Base-by-base conservation (phyloP, 1,140 invertebrate genomes). In the Cydia amplana region DNA sequence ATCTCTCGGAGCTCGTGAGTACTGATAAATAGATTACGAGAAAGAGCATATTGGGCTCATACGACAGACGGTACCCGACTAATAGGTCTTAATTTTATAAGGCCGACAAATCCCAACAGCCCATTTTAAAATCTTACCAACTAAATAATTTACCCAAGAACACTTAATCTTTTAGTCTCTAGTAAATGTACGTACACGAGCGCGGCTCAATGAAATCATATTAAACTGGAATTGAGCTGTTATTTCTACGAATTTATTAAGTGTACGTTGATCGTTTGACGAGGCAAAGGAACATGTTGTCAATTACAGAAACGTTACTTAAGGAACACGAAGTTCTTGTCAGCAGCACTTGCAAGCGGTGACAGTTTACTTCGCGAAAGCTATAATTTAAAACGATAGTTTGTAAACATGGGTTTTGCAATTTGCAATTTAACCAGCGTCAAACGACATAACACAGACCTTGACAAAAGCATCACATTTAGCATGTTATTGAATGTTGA, bases 341-440 rank as follows among this genome's bases (percentile, higher is more conserved):
- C 78, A 75, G 75, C 75, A 80, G 74, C 78, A 80, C 74, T 74
- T 72, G 70, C 78, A 78, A 74, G 40, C 64, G 72, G 84, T 83
- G 83, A 87, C 83, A 83, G 78, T 87, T 84, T 83, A 80, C 80
- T 81, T 80, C 82, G 84, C 80, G 78, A 79, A 75, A 74, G 76
- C 80, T 78, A 86, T 84, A 86, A 84, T 81, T 85, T 83, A 74
- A 77, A 84, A 82, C 82, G 82, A 83, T 85, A 78, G 81, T 83
- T 79, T 40, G 79, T 80, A 76, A 46, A 79, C 74, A 73, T 74
- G 73, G 23, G 75, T 81, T 74, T 75, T 32, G 36, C 65, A 25
- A 36, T 43, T 70, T 23, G 55, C 55, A 60, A 60, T 60, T 23
- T 60, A 23, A 60, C 20, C 7, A 60, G 55, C 18, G n/a, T 18